Conservation (phyloP, 2,797 vertebrate genomes). For the Takifugu ocellatus region DNA sequence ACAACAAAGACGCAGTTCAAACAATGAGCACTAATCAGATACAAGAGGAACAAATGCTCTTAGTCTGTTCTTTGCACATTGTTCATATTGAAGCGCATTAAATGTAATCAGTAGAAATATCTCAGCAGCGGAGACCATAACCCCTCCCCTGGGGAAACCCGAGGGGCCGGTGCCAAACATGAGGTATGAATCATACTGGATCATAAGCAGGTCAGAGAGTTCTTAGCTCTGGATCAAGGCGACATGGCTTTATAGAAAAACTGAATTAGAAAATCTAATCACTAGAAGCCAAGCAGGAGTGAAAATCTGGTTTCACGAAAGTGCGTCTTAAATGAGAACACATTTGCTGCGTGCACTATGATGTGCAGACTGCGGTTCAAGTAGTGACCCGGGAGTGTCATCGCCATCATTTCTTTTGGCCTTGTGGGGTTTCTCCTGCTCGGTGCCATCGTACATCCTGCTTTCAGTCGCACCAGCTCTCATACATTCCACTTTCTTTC, state of each 20-base stretch:
- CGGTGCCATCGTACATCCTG: no score
- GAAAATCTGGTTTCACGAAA: no score
- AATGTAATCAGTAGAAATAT: neutral
- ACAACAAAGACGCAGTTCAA: neutral
- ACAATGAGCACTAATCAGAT: neutral
- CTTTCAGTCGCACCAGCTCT: neutral
- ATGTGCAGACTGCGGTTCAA: slow-evolving; percentile 1
- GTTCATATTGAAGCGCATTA: neutral
- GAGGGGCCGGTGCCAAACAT: neutral
- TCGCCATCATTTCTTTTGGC: no score
- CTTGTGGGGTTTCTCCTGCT: no score
- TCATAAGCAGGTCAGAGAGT: neutral
- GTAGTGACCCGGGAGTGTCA: slow-evolving; percentile 20
- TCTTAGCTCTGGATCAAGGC: neutral
- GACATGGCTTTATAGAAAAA: neutral
- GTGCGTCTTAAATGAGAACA: no score
- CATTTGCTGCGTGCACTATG: neutral
- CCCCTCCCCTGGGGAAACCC: neutral
- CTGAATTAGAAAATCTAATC: no score
- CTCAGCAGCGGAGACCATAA: neutral
- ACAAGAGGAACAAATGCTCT: neutral
- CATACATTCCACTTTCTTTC: neutral
- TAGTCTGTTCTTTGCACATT: neutral
- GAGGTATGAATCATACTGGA: neutral
- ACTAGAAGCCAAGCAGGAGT: no score